Evolutionary conservation across 2,888 invertebrate species (phyloP), one percentile per base, ranked within the genome.

Genomic region (Girardia tigrina): DNA sequence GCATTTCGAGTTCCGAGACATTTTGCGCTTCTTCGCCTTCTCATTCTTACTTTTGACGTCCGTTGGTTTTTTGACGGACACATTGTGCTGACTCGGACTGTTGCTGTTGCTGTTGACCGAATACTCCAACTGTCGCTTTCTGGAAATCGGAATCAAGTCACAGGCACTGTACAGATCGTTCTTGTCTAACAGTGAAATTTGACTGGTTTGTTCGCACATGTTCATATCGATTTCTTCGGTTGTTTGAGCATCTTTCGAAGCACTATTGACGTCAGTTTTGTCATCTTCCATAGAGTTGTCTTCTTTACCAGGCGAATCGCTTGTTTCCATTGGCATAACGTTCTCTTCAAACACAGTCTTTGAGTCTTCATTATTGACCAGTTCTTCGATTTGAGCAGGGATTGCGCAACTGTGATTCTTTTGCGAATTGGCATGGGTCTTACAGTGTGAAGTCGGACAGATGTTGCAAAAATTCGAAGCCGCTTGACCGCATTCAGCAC

Each of bases 161-260:
- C 56, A 56, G 4, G 56, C 56, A 56, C 56, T 56, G 23, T 56
- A 56, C 56, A 56, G n/a, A 56, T 56, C 56, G 23, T 56, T 56
- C 23, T 56, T 56, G 23, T 56, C 23, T 23, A 56, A 56, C n/a
- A 36, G 16, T 36, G 16, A 36, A 36, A 36, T 36, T 16, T 36
- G 36, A 36, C n/a, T n/a, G 16, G 12, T 36, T 16, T 8, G 36
- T 12, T 36, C 36, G 36, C 12, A 16, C 16, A 12, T 36, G 36
- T 12, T 36, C 16, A 36, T n/a, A n/a, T n/a, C n/a, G n/a, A n/a
- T n/a, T n/a, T n/a, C n/a, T n/a, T n/a, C n/a, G n/a, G n/a, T n/a
- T n/a, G n/a, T n/a, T n/a, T n/a, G n/a, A n/a, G n/a, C n/a, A n/a
- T 36, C 16, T 16, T 36, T 36, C 36, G 36, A 36, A n/a, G n/a